Conservation (phyloP, 1,140 invertebrate species). For the Bombus affinis region DNA sequence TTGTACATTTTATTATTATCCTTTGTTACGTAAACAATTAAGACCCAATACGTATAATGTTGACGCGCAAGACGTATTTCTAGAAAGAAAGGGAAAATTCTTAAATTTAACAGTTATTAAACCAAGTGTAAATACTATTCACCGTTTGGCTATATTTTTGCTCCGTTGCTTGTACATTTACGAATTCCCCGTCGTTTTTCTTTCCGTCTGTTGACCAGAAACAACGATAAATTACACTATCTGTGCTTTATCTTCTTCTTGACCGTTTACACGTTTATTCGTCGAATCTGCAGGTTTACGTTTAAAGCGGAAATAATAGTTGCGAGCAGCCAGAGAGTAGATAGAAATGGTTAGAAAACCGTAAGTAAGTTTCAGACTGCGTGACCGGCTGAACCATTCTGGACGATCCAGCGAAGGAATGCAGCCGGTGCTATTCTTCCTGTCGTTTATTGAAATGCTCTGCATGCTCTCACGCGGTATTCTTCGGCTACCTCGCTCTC, state of each 20-base stretch:
- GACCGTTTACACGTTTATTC: background rate
- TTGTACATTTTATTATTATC: too few species aligned
- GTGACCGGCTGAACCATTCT: constrained; percentile 19
- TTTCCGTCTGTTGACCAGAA: background rate
- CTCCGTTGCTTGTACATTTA: constrained; percentile 5
- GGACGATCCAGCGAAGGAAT: constrained; percentile 20
- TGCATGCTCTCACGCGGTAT: constrained; percentile 54
- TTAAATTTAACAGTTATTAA: background rate
- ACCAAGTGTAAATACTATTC: background rate
- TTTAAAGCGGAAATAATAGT: constrained; percentile 57
- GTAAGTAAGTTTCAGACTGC: constrained; percentile 25
- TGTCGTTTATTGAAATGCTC: constrained; percentile 68
- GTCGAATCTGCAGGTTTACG: background rate
- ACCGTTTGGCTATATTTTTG: background rate
- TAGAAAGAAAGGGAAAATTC: background rate
- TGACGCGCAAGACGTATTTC: background rate
- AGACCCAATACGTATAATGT: too few species aligned
- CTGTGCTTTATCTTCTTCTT: constrained; percentile 18
- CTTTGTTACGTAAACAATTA: too few species aligned
- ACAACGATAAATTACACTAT: constrained; percentile 41
- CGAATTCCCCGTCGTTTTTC: constrained; percentile 28
- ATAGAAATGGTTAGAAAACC: constrained; percentile 1
- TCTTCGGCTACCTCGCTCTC: constrained; percentile 32
- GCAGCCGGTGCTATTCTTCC: constrained; percentile 30
- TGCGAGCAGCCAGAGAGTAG: background rate